phyloP scores from a whole-genome alignment of 2,113 vertebrate species.

The Odocoileus hemionus region DNA sequence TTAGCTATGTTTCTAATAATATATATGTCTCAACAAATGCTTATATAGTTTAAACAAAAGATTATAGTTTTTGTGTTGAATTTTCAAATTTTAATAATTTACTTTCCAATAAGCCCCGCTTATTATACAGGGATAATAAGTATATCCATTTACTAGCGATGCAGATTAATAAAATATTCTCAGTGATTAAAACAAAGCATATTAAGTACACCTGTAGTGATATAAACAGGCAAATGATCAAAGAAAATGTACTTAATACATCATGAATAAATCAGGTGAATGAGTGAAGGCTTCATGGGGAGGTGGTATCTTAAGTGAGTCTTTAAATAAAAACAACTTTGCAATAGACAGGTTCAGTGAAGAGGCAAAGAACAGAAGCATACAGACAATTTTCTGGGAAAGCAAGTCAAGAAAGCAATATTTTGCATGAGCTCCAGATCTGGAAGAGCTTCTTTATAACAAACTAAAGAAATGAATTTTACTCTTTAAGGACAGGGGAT shows the following conservation, averaged over 20 bases:
- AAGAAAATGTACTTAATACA: not conserved
- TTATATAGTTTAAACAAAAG: not conserved
- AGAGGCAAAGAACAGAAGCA: not conserved
- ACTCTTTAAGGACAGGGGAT: not conserved
- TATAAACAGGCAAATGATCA: not conserved
- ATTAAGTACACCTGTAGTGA: not conserved
- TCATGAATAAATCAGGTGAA: not conserved
- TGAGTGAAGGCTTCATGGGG: not conserved
- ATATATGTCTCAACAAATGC: not conserved
- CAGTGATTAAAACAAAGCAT: not conserved
- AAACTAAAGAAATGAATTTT: not conserved
- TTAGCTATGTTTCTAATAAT: not conserved
- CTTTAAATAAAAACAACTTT: not conserved
- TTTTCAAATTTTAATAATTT: slow-evolving; percentile 69
- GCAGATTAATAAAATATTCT: not conserved
- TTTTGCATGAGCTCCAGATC: not conserved
- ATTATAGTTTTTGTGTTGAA: not conserved
- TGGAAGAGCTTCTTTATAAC: not conserved
- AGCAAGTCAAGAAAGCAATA: not conserved
- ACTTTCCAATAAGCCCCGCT: slow-evolving; percentile 42
- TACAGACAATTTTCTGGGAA: not conserved
- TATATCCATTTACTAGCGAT: not conserved
- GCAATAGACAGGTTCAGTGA: not conserved
- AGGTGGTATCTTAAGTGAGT: not conserved
- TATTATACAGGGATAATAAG: not conserved